These are phyloP conservation scores for Pygoscelis antarcticus DNA, from an alignment of 2,113 vertebrate species.

Conservation along the genomic window DNA sequence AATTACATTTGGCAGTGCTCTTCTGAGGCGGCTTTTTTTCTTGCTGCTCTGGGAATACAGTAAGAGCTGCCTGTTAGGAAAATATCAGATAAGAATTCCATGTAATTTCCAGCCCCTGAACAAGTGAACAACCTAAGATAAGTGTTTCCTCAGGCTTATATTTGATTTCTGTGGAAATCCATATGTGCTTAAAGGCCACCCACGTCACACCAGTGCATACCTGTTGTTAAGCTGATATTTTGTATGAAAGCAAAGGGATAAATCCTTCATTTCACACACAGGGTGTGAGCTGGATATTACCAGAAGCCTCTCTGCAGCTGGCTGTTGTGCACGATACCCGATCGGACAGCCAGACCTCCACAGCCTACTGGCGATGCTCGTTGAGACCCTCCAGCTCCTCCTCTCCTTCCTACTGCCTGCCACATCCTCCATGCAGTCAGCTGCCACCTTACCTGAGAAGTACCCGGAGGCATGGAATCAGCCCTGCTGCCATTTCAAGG, in stretches of 20 bases:
- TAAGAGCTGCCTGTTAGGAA: conserved; percentile 65
- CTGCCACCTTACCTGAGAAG: not conserved
- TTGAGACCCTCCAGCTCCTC: not conserved
- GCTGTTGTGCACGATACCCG: not conserved
- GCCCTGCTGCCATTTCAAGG: not conserved
- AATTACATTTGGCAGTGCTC: conserved; percentile 26
- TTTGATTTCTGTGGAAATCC: conserved; percentile 68
- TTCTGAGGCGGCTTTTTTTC: conserved; percentile 51
- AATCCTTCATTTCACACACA: not conserved
- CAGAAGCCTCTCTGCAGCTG: not conserved
- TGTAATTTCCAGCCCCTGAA: conserved; percentile 71
- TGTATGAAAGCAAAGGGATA: conserved; percentile 30
- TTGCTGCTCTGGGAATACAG: conserved; percentile 52
- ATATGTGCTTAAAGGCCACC: conserved; percentile 67
- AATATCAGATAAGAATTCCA: conserved; percentile 74
- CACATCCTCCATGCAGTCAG: fast-evolving
- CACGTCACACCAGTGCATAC: conserved; percentile 42
- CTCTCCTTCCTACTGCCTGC: not conserved
- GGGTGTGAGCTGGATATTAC: not conserved
- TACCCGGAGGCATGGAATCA: not conserved
- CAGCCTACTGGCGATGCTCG: not conserved
- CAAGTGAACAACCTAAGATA: conserved; percentile 69
- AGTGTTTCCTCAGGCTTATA: conserved; percentile 70
- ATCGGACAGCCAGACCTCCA: not conserved
- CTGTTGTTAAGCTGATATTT: conserved; percentile 39